Base-by-base conservation (phyloP, 2,797 vertebrate species). In the Amniataba percoides region DNA sequence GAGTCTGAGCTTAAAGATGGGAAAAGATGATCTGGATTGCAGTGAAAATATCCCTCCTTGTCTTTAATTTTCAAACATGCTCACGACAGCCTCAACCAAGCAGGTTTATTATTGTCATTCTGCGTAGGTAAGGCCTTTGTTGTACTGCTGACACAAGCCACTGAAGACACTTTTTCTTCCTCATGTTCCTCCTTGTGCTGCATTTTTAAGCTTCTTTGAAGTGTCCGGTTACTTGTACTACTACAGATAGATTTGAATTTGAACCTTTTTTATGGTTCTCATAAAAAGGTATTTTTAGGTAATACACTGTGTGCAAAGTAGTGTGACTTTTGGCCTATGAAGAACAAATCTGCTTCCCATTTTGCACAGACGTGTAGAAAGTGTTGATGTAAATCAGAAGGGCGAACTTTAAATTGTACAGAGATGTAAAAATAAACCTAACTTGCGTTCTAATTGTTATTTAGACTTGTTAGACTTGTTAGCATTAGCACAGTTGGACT, bases 261-360 rank as follows among this genome's bases (percentile, higher is more conserved):
- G 21, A 23, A 10, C 27, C 46, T 52, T 74, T 80, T 23, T n/a
- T 65, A 15, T 73, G 27, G 27, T 67, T 55, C 80, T 55, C 42
- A 18, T 78, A 19, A 72, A 27, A 7, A 21, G 39, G 21, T 55
- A 14, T 69, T 72, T 77, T 39, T 42, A 27, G 19, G 15, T 48
- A 39, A 21, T 18, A 5, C 52, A 45, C 15, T 40, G 51, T 34
- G 61, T 31, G 49, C 19, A 31, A 58, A 34, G 48, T 18, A 6
- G 2, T 45, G 8, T 31, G 18, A 25, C 14, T 55, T n/a, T 39
- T 52, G 11, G 21, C 53, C 72, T 36, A 58, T 53, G 58, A 43
- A 19, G 34, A 36, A 27, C 45, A 49, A 4, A 4, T 58, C 6
- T 55, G 5, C 4, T 39, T 46, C 15, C 0, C 4, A 15, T 45